Evolutionary conservation across 2,888 invertebrate genomes (phyloP).

Genomic region (Pterostichus madidus): DNA sequence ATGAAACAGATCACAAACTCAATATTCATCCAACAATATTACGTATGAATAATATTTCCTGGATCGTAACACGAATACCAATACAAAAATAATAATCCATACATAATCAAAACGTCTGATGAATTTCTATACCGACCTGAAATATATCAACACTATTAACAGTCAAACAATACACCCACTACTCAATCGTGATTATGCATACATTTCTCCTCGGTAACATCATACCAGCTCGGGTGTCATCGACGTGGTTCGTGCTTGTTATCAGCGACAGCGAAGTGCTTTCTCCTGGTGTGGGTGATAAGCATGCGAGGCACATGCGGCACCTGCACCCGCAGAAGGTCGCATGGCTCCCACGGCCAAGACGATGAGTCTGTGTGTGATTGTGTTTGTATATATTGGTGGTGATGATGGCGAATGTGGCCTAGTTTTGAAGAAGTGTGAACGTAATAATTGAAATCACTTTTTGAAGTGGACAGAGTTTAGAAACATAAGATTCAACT

Average conservation of each 20-base stretch:
- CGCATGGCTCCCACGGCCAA: conserved; percentile 72
- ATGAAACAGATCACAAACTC: conserved; percentile 28
- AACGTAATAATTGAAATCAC: too few species aligned
- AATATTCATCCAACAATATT: conserved; percentile 32
- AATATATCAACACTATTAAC: conserved; percentile 44
- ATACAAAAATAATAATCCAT: conserved; percentile 51
- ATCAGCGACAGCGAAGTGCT: neutral
- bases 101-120: conserved; percentile 34
- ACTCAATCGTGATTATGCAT: conserved; percentile 24
- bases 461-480: too few species aligned
- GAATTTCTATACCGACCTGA: conserved; percentile 48
- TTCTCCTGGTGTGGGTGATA: conserved; percentile 33
- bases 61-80: conserved; percentile 52
- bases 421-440: neutral
- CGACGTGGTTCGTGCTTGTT: neutral
- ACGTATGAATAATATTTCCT: conserved; percentile 51
- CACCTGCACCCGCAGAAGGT: conserved; percentile 73
- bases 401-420: conserved; percentile 6
- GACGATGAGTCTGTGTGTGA: neutral
- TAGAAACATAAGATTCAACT: too few species aligned
- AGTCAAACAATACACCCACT: conserved; percentile 43
- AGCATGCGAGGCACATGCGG: conserved; percentile 28
- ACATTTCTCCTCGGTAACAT: neutral
- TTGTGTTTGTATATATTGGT: neutral
- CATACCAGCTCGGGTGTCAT: neutral